Conservation (phyloP, 2,113 vertebrate genomes). For the Pseudorhombus dupliciocellatus region DNA sequence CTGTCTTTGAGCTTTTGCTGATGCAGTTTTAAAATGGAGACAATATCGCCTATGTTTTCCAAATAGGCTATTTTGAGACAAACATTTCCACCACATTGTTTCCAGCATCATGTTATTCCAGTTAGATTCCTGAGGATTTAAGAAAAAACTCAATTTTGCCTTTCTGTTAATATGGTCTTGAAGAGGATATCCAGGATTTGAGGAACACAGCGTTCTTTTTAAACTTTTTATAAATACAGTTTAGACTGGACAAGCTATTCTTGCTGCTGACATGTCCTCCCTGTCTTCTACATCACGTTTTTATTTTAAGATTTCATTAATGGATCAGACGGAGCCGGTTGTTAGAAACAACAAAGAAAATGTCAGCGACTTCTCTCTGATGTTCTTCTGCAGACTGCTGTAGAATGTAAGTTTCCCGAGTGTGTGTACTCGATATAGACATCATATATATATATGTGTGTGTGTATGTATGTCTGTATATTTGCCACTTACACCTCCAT, state of each 20-base stretch:
- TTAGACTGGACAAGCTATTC: no score
- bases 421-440: not conserved
- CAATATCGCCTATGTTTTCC: not conserved
- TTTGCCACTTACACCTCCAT: not conserved
- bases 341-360: not conserved
- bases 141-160: not conserved
- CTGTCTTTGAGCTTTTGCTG: not conserved
- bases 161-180: not conserved
- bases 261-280: no score
- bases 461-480: not conserved
- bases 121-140: not conserved
- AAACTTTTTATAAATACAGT: not conserved
- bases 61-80: not conserved
- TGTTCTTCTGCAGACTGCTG: not conserved
- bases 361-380: not conserved
- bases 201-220: not conserved
- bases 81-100: not conserved
- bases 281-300: no score
- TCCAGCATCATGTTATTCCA: not conserved
- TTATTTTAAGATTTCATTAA: no score
- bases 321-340: not conserved
- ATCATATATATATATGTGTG: not conserved
- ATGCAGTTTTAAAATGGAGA: not conserved
- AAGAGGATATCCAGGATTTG: not conserved
- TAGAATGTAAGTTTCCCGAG: conserved; percentile 3